phyloP scores from a whole-genome alignment of 1,140 invertebrate genomes.

The Acromyrmex echinatior region DNA sequence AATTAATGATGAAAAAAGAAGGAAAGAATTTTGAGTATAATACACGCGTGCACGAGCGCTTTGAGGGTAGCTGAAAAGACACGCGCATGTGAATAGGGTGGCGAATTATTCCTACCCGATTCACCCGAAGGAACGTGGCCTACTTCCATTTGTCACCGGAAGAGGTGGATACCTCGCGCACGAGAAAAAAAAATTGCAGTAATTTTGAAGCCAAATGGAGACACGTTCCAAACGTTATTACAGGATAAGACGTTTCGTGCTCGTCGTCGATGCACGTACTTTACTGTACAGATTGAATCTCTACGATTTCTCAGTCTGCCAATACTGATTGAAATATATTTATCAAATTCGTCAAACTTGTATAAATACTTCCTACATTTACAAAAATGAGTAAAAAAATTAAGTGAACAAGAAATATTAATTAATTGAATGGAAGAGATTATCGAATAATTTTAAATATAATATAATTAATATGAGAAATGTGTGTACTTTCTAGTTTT shows the following conservation, averaged over 20 bases:
- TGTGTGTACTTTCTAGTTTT: not conserved
- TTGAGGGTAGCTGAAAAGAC: not conserved
- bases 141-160: conserved; percentile 55
- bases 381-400: not conserved
- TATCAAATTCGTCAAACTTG: no score
- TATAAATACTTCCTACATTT: not conserved
- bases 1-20: conserved; percentile 5
- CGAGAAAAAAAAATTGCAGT: conserved; percentile 57
- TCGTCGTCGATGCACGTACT: conserved; percentile 9
- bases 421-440: not conserved
- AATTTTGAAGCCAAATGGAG: conserved; percentile 40
- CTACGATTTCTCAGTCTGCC: not conserved
- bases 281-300: conserved; percentile 1
- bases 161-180: conserved; percentile 38
- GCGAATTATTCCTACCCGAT: conserved; percentile 26
- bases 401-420: not conserved
- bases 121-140: conserved; percentile 41
- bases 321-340: not conserved
- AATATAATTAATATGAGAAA: not conserved
- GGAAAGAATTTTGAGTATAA: not conserved
- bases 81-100: not conserved
- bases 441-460: not conserved
- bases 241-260: conserved; percentile 10
- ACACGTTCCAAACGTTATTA: conserved; percentile 56
- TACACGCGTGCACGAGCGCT: not conserved